These are phyloP conservation scores for Dermatemys mawii DNA, from an alignment of 2,113 vertebrate genomes.

Conservation along the genomic window DNA sequence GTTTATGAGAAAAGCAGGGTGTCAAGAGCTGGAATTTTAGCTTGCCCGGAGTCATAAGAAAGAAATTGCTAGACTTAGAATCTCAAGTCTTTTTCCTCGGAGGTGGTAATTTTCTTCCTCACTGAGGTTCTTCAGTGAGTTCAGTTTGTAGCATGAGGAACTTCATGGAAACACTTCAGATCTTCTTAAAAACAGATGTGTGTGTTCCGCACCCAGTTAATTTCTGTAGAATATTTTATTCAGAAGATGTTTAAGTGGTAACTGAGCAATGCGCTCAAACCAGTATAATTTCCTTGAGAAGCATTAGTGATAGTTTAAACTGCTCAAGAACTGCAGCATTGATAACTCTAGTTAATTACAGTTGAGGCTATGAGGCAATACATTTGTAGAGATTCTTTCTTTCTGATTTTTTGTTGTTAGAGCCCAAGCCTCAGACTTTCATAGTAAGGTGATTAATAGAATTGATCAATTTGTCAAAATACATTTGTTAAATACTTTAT, in stretches of 20 bases:
- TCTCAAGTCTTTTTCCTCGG: no score
- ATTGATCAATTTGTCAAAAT: not conserved
- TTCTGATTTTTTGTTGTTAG: not conserved
- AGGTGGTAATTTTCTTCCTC: no score
- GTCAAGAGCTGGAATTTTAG: no score
- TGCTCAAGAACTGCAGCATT: not conserved
- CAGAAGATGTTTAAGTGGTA: not conserved
- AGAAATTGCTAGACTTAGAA: no score
- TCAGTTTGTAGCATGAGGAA: no score
- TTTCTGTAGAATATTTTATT: not conserved
- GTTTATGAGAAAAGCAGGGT: no score
- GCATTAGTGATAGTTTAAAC: not conserved
- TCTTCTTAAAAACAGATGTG: no score
- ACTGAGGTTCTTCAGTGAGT: no score
- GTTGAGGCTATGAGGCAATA: not conserved
- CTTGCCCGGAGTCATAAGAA: no score
- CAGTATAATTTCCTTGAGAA: not conserved
- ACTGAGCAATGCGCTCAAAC: not conserved
- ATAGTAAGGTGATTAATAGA: not conserved
- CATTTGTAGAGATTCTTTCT: not conserved
- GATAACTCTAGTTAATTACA: not conserved
- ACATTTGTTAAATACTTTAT: not conserved
- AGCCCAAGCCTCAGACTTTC: not conserved
- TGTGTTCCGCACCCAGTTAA: no score
- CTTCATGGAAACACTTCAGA: no score